Evolutionary conservation across 2,888 invertebrate genomes (phyloP), one percentile per base, ranked within the genome.

Genomic region (Monoplex corrugatus): DNA sequence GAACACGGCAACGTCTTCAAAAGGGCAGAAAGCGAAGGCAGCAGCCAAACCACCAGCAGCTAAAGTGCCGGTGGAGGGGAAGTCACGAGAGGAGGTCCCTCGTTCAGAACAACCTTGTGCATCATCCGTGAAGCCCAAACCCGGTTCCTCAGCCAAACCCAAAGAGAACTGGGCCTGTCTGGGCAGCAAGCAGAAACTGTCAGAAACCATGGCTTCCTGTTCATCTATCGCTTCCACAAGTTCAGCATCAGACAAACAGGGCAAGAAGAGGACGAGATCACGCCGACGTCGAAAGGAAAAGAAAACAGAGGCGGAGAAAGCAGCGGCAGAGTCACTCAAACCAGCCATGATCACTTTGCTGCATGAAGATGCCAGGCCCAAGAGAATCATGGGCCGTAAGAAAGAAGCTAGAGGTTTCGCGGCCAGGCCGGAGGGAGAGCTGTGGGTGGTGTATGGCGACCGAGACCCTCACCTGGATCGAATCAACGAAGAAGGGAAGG

Each of bases 401-500:
- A 86, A 86, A 44, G 43, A 82, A 63, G 83, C n/a, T 23, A 45
- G 68, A 35, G 80, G 63, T 0, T 68, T 88, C 35, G 63, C 88
- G 2, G 82, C 88, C 8, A 16, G 40, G 1, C 72, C 63, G 0
- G 68, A 68, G 32, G 83, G 83, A 0, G 38, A 88, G 45, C 13
- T 83, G 35, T 88, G 88, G 88, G 82, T 83, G 43, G 88, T 83
- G 28, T 88, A 88, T 23, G 88, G 88, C 10, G 63, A 63, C 43
- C 35, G 88, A 40, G 88, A 88, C 43, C 88, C 88, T 45, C 83
- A 88, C 44, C 50, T 88, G 28, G 88, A 88, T 44, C 38, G 43
- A 2, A 28, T 88, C 32, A 83, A 68, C n/a, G 83, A 83, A 35
- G 45, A 68, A 10, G 88, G 82, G 3, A 32, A 63, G 16, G 32